Evolutionary conservation across 1,140 invertebrate species (phyloP).

Genomic region (Sipha flava): DNA sequence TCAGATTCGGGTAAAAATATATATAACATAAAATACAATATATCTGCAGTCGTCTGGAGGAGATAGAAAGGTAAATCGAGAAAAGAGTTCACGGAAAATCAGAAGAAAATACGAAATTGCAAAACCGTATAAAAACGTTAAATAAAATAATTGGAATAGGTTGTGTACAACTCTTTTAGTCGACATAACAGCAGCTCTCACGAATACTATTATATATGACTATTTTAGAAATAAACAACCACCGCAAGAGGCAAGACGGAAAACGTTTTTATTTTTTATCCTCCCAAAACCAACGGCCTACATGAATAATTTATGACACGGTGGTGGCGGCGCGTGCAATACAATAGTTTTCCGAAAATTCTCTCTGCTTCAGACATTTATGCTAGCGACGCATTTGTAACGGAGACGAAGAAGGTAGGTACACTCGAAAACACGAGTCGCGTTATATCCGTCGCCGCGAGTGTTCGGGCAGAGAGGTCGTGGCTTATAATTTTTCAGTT

Average conservation of each 20-base stretch:
- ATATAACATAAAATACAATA: too few relatives aligned
- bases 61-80: too few relatives aligned
- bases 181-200: background rate
- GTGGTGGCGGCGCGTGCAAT: background rate
- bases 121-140: too few relatives aligned
- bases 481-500: slow-evolving; percentile 6
- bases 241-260: background rate
- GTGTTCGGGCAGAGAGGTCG: background rate
- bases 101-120: too few relatives aligned
- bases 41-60: too few relatives aligned
- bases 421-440: slow-evolving; percentile 2
- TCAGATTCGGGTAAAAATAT: too few relatives aligned
- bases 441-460: background rate
- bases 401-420: background rate
- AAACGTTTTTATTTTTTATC: background rate
- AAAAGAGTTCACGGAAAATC: too few relatives aligned
- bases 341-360: slow-evolving; percentile 18
- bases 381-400: background rate
- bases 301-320: slow-evolving; percentile 28
- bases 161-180: background rate
- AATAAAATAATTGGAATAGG: too few relatives aligned
- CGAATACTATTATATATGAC: background rate
- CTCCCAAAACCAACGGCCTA: background rate
- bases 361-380: background rate
- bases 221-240: slow-evolving; percentile 17